phyloP scores from a whole-genome alignment of 2,797 vertebrate species.

The Hoplostethus mediterraneus region DNA sequence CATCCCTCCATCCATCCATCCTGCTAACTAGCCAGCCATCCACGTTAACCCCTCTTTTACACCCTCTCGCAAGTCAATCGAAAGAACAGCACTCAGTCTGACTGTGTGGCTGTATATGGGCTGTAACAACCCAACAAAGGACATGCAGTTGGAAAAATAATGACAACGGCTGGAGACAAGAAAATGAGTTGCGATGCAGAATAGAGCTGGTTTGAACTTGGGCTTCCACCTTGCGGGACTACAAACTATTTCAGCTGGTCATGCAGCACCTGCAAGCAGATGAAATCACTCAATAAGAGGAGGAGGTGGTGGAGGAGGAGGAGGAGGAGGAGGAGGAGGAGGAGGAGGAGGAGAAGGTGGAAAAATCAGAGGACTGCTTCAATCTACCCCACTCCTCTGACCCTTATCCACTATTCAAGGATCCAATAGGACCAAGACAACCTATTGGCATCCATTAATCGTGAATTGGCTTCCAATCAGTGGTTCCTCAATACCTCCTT shows the following conservation, averaged over 20 bases:
- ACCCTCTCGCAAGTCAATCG: background rate
- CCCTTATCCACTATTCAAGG: conserved; percentile 70
- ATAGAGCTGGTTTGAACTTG: conserved; percentile 46
- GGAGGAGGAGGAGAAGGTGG: conserved; percentile 6
- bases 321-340: conserved; percentile 11
- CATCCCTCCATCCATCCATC: background rate
- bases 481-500: conserved; percentile 71
- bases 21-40: conserved; percentile 1
- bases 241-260: conserved; percentile 11
- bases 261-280: conserved; percentile 37
- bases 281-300: conserved; percentile 2
- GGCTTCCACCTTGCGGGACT: conserved; percentile 4
- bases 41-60: conserved; percentile 1
- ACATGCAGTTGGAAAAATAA: conserved; percentile 24
- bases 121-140: no score
- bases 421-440: conserved; percentile 64
- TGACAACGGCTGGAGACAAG: conserved; percentile 31
- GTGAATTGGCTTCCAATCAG: conserved; percentile 71
- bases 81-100: conserved; percentile 13
- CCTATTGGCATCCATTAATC: conserved; percentile 76
- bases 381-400: conserved; percentile 43
- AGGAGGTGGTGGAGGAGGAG: conserved; percentile 13
- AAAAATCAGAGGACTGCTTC: conserved; percentile 30
- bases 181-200: conserved; percentile 39
- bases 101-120: conserved; percentile 20